Conservation (phyloP, 2,888 invertebrate species). For the Petrolisthes manimaculis region DNA sequence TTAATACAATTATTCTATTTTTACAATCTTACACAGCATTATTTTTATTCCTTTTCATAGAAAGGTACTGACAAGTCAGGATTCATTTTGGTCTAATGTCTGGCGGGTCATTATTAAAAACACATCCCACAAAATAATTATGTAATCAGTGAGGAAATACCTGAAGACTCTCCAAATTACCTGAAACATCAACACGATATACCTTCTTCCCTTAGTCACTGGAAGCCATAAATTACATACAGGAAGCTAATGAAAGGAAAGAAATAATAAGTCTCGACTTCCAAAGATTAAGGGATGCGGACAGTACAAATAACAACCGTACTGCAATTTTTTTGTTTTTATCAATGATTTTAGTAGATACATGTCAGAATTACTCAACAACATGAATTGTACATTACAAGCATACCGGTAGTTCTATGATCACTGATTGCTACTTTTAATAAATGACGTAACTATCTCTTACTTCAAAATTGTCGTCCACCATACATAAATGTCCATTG, state of each 20-base stretch:
- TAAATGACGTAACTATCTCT: conserved; percentile 36
- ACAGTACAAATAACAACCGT: conserved; percentile 44
- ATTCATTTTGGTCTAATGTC: conserved; percentile 56
- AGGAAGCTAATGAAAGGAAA: conserved; percentile 7
- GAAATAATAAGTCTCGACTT: conserved; percentile 11
- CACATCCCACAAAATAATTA: conserved; percentile 57
- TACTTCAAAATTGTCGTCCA: conserved; percentile 22
- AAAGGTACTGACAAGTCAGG: conserved; percentile 59
- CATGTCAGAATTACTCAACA: conserved; percentile 59
- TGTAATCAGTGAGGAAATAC: conserved; percentile 54
- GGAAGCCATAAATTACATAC: conserved; percentile 23
- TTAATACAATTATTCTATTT: conserved; percentile 57
- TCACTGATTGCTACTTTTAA: conserved; percentile 54
- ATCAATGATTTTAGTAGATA: conserved; percentile 48
- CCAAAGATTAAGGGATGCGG: conserved; percentile 37
- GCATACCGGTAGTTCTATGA: conserved; percentile 39
- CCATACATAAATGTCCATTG: conserved; percentile 5
- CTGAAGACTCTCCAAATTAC: conserved; percentile 58
- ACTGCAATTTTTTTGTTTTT: conserved; percentile 32
- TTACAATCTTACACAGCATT: conserved; percentile 56
- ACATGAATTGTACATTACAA: conserved; percentile 62
- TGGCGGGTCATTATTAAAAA: conserved; percentile 57
- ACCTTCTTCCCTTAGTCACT: conserved; percentile 33
- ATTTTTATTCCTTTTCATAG: conserved; percentile 57
- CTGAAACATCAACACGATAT: conserved; percentile 54